Conservation (phyloP, 2,888 invertebrate species). For the Agapostemon virescens region DNA sequence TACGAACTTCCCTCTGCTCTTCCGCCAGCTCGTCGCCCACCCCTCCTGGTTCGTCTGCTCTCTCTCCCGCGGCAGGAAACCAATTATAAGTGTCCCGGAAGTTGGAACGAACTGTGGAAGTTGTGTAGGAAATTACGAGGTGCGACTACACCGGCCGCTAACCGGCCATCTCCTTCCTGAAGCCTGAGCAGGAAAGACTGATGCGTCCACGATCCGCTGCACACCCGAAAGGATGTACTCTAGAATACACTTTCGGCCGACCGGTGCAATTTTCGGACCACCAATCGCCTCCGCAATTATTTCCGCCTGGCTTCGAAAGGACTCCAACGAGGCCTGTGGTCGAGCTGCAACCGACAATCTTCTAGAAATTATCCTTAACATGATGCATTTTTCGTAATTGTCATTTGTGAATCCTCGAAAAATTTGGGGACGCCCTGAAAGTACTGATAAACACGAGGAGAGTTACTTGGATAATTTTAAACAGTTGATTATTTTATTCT, state of each 20-base stretch:
- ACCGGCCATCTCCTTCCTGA: conserved; percentile 40
- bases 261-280: conserved; percentile 57
- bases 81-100: conserved; percentile 77
- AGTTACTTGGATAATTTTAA: no score
- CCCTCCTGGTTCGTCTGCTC: neutral
- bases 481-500: no score
- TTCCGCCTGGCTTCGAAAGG: neutral
- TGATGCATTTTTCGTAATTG: neutral
- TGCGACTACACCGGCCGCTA: conserved; percentile 42
- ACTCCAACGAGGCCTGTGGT: neutral
- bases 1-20: conserved; percentile 21
- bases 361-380: neutral
- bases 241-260: conserved; percentile 55
- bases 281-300: conserved; percentile 8
- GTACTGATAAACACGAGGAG: no score
- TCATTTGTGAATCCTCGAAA: neutral
- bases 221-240: conserved; percentile 40
- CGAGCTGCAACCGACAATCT: no score
- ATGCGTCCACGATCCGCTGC: conserved; percentile 23
- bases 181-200: conserved; percentile 38
- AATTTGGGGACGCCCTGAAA: no score
- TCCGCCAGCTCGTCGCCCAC: neutral
- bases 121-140: conserved; percentile 65
- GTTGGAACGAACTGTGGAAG: conserved; percentile 69
- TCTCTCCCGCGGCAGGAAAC: conserved; percentile 65